phyloP scores from a whole-genome alignment of 2,888 invertebrate genomes.

The Leucania comma region DNA sequence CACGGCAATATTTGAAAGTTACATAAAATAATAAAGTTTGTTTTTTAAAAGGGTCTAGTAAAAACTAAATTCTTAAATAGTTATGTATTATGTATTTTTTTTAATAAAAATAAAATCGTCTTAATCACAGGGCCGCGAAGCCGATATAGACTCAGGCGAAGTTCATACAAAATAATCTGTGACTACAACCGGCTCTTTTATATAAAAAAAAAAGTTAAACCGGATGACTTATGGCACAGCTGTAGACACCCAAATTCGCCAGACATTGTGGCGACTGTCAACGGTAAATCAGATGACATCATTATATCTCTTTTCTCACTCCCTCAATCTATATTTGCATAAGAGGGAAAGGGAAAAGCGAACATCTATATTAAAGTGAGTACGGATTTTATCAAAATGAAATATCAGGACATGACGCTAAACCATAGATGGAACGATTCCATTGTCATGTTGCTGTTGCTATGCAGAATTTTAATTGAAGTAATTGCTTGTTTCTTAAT shows the following conservation, averaged over 20 bases:
- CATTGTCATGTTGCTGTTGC: slow-evolving; percentile 31
- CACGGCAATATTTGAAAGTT: no score
- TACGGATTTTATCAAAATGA: slow-evolving; percentile 41
- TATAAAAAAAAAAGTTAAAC: slow-evolving; percentile 35
- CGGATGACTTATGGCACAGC: slow-evolving; percentile 15
- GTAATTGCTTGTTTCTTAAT: slow-evolving; percentile 22
- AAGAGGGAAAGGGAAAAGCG: slow-evolving; percentile 22
- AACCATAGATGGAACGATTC: slow-evolving; percentile 7
- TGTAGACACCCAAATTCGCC: slow-evolving; percentile 34
- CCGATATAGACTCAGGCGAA: no score
- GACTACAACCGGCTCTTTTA: no score
- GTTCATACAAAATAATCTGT: no score
- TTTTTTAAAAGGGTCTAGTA: no score
- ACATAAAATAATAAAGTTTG: no score
- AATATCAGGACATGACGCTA: slow-evolving; percentile 34
- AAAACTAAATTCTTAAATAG: no score
- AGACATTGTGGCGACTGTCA: slow-evolving; percentile 64
- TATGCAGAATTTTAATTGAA: slow-evolving; percentile 42
- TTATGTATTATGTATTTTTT: no score
- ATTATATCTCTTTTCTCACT: slow-evolving; percentile 32
- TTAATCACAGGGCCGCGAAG: no score
- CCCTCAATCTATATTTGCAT: not conserved
- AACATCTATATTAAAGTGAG: slow-evolving; percentile 36
- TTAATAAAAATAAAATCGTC: no score
- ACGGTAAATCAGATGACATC: slow-evolving; percentile 50